phyloP scores from a whole-genome alignment of 2,888 invertebrate species.

The Muschampia plurimacula region DNA sequence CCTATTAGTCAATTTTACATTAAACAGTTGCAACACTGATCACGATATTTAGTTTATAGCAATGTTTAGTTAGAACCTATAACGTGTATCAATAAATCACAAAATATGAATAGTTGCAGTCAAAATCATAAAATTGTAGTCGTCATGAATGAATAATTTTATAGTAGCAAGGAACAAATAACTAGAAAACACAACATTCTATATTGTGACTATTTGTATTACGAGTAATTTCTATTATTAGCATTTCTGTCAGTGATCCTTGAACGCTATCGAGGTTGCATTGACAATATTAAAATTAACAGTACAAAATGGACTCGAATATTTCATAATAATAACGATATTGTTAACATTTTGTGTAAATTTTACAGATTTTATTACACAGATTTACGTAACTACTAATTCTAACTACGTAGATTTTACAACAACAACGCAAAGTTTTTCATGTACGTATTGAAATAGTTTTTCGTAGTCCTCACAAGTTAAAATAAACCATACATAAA shows the following conservation, averaged over 20 bases:
- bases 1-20: too few species aligned
- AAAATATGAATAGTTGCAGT: too few species aligned
- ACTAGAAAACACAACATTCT: background rate
- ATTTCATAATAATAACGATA: constrained; percentile 5
- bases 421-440: too few species aligned
- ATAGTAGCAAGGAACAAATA: background rate
- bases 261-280: constrained; percentile 35
- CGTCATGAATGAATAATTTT: background rate
- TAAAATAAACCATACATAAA: background rate
- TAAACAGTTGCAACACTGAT: too few species aligned
- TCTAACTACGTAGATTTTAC: too few species aligned
- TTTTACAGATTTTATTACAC: background rate
- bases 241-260: constrained; percentile 32
- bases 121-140: too few species aligned
- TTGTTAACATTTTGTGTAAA: background rate
- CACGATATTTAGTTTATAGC: background rate
- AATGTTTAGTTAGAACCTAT: background rate
- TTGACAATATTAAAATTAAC: constrained; percentile 31
- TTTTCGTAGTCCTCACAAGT: background rate
- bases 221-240: constrained; percentile 28
- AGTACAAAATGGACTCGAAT: constrained; percentile 14
- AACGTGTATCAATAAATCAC: background rate
- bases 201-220: constrained; percentile 2
- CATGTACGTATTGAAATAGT: background rate
- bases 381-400: background rate